Percentiles rank a stretch among this genome's conserved stretches.
phyloP scores from a whole-genome alignment of 2,888 invertebrate genomes.

The Watsonalla cultraria region DNA sequence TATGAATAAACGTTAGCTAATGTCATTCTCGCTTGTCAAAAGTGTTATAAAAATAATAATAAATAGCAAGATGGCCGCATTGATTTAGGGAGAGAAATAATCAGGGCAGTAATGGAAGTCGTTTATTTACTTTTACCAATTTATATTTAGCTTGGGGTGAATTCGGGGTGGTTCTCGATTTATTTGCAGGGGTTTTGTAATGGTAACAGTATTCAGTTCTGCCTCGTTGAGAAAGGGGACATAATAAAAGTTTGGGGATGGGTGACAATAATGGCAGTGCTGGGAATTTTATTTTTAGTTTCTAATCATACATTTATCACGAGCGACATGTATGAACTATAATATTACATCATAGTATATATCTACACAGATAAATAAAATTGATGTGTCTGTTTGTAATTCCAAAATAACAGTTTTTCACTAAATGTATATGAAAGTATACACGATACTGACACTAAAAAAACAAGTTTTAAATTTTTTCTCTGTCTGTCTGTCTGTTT shows the following conservation, averaged over 20 bases:
- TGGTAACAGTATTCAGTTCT: conserved; percentile 62
- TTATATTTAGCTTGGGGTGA: conserved; percentile 59
- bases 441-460: too few species aligned
- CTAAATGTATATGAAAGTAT: too few species aligned
- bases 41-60: conserved; percentile 28
- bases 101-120: conserved; percentile 71
- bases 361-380: too few species aligned
- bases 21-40: conserved; percentile 6
- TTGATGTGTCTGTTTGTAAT: too few species aligned
- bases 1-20: too few species aligned
- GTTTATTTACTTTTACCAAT: conserved; percentile 75
- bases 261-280: conserved; percentile 20
- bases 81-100: conserved; percentile 61
- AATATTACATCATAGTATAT: not conserved
- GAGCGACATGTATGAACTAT: not conserved
- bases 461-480: too few species aligned
- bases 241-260: conserved; percentile 32
- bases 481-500: too few species aligned
- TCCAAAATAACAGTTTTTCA: too few species aligned
- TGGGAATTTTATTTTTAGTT: conserved; percentile 26
- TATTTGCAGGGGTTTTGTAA: conserved; percentile 57
- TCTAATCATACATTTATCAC: conserved; percentile 5
- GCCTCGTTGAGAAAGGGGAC: conserved; percentile 63
- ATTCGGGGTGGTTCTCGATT: conserved; percentile 38
- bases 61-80: conserved; percentile 64